Percentiles rank a stretch among this genome's conserved stretches.
phyloP scores from a whole-genome alignment of 2,888 invertebrate genomes.

The Tromatobia lineatoria region DNA sequence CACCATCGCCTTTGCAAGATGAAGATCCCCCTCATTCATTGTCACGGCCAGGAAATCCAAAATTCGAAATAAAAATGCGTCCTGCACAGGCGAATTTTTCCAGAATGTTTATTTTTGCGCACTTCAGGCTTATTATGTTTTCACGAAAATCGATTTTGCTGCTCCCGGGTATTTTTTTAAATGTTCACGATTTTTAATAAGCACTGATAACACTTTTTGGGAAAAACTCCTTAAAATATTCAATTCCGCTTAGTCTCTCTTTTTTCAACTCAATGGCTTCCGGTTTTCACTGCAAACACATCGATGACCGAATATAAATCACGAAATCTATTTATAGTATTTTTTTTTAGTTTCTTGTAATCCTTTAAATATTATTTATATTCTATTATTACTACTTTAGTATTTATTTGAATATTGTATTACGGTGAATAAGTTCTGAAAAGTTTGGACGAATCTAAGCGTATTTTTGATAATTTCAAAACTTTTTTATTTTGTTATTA shows the following conservation, averaged over 20 bases:
- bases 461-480: too few species aligned
- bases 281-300: neutral
- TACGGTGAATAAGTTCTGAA: too few species aligned
- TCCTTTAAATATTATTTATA: too few species aligned
- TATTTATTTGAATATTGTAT: too few species aligned
- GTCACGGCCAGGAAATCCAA: neutral
- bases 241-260: neutral
- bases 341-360: too few species aligned
- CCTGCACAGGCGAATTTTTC: neutral
- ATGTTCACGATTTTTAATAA: neutral
- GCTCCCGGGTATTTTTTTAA: neutral
- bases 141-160: neutral
- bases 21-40: slow-evolving; percentile 92
- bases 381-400: too few species aligned
- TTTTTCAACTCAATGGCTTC: neutral
- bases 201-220: neutral
- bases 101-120: neutral
- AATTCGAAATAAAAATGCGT: neutral
- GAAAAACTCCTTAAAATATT: neutral
- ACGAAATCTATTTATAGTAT: neutral
- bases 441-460: too few species aligned
- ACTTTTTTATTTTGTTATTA: too few species aligned
- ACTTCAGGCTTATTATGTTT: neutral
- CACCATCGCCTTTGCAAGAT: slow-evolving; percentile 91
- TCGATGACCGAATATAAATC: neutral